Conservation (phyloP, 2,888 invertebrate species). For the Xanthia togata region DNA sequence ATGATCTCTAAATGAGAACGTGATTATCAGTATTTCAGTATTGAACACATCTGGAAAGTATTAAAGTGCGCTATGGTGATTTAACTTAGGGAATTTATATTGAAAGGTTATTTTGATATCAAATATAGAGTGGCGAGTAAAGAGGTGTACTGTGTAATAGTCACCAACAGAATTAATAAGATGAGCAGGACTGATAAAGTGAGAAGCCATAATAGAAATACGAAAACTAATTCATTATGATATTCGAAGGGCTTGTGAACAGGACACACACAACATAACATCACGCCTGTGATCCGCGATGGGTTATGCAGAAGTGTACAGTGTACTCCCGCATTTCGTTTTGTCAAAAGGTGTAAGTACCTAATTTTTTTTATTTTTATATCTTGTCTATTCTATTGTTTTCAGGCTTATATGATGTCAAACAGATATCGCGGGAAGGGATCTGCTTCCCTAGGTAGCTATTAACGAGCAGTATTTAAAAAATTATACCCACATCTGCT, state of each 20-base stretch:
- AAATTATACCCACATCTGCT: conserved; percentile 25
- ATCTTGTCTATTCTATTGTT: background rate
- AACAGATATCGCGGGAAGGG: background rate
- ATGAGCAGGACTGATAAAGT: background rate
- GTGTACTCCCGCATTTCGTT: background rate
- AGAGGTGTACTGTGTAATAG: background rate
- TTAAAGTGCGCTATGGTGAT: background rate
- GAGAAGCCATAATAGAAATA: background rate
- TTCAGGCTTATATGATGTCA: background rate
- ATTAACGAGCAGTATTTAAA: background rate
- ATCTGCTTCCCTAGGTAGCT: background rate
- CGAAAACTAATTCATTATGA: background rate
- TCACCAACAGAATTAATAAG: background rate
- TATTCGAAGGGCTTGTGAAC: background rate
- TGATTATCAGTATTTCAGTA: conserved; percentile 20
- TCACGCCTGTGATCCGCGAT: background rate
- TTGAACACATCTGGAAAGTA: conserved; percentile 41
- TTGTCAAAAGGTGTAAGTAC: background rate
- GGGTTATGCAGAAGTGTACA: background rate
- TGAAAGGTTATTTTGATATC: conserved; percentile 15
- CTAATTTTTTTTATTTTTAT: background rate
- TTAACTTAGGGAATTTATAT: conserved; percentile 14
- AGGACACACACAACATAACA: background rate
- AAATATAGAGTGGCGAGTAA: background rate
- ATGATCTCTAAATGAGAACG: conserved; percentile 39